A percentile compares a stretch with the other conserved stretches of the same genome.
phyloP scores from a whole-genome alignment of 1,140 invertebrate genomes.

The Cecropterus lyciades region DNA sequence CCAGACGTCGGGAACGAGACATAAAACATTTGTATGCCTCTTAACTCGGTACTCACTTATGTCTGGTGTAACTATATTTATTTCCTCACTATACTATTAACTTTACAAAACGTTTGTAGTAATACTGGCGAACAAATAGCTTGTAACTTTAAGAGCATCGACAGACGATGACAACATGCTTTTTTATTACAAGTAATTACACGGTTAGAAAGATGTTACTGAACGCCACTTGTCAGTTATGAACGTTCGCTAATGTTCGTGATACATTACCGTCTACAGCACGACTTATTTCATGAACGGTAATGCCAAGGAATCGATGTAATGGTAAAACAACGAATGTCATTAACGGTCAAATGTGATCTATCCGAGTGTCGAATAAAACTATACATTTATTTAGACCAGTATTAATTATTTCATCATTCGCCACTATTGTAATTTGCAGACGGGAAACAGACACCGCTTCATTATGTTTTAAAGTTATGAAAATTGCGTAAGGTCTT shows the following conservation, averaged over 20 bases:
- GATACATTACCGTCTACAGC: constrained; percentile 13
- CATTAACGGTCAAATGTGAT: background rate
- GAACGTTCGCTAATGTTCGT: constrained; percentile 4
- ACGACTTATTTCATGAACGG: background rate
- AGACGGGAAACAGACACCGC: background rate
- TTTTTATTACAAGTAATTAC: constrained; percentile 36
- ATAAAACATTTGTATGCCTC: constrained; percentile 46
- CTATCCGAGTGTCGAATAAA: constrained; percentile 5
- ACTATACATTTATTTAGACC: constrained; percentile 11
- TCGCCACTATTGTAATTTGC: constrained; percentile 3
- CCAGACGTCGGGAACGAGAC: constrained; percentile 46
- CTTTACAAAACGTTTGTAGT: constrained; percentile 19
- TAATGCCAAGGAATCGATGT: background rate
- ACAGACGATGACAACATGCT: constrained; percentile 23
- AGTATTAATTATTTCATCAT: constrained; percentile 11
- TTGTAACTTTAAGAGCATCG: constrained; percentile 27
- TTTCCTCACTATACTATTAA: constrained; percentile 20
- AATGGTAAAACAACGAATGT: background rate
- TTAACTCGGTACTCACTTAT: background rate
- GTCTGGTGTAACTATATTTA: constrained; percentile 6
- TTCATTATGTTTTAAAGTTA: background rate
- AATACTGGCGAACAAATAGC: constrained; percentile 13
- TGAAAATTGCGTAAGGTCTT: background rate
- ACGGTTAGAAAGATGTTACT: constrained; percentile 25
- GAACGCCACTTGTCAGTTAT: background rate